These are phyloP conservation scores for Pituophis catenifer DNA, from an alignment of 2,113 vertebrate genomes.

Conservation along the genomic window DNA sequence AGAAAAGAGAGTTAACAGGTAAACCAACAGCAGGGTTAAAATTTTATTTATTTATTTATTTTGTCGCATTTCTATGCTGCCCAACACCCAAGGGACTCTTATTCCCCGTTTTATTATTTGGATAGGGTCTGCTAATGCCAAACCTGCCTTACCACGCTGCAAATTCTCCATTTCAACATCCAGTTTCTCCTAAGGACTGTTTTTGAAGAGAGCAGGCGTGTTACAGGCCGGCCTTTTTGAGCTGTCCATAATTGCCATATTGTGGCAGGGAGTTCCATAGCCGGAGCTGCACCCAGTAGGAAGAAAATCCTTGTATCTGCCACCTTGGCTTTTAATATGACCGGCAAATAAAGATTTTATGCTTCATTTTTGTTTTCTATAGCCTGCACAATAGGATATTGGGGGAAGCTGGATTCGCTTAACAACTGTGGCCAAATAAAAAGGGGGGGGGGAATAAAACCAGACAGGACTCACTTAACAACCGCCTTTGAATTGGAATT, in stretches of 20 bases:
- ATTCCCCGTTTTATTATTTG: not conserved
- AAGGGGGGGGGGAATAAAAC: too few relatives aligned
- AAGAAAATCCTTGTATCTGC: not conserved
- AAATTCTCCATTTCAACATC: not conserved
- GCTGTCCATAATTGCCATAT: not conserved
- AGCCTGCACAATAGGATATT: not conserved
- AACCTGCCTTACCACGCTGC: not conserved
- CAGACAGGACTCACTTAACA: too few relatives aligned
- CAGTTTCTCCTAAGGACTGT: not conserved
- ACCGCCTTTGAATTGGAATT: too few relatives aligned
- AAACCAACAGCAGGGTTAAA: not conserved
- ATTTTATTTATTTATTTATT: not conserved
- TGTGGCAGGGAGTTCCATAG: not conserved
- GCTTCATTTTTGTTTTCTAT: not conserved
- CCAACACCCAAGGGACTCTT: too few relatives aligned
- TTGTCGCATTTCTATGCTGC: too few relatives aligned
- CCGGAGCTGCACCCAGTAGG: not conserved
- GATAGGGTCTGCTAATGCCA: not conserved
- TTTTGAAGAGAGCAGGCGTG: not conserved
- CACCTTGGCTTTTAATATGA: not conserved
- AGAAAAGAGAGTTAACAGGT: too few relatives aligned
- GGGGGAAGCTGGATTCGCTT: not conserved
- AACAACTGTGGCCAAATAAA: not conserved
- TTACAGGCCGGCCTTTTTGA: not conserved
- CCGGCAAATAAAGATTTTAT: not conserved